Base-by-base conservation (phyloP, 2,888 invertebrate genomes). In the Blastobasis adustella region DNA sequence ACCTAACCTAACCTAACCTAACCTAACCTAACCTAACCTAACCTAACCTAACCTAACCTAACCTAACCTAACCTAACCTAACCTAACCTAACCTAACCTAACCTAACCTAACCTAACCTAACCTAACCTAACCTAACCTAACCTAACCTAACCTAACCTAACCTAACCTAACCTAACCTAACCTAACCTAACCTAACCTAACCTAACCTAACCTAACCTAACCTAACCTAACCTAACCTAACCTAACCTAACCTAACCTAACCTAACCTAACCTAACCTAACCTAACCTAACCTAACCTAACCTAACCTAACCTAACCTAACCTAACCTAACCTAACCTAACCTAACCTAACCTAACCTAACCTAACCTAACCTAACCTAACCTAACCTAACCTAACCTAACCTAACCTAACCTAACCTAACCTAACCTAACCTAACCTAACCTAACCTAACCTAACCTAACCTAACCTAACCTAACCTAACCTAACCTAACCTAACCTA, bases 161-260 rank as follows among this genome's bases (percentile, higher is more conserved):
- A 52, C 54, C 54, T 52, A 54, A 52, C 54, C 54, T 50, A 52
- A 54, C 54, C 54, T 50, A 52, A 52, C 52, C 54, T 49, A 52
- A 54, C 52, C 54, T 52, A 52, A 54, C 52, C 54, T 54, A 54
- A 51, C 52, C 52, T 52, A 54, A 49, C 54, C 50, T 52, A 54
- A 54, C 54, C 54, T 54, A 52, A 54, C 54, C 52, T 52, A 54
- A 54, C 54, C 54, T 54, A 54, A 54, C 54, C 51, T 51, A 54
- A 54, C 54, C 52, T 52, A 54, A 54, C 54, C 54, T 54, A 54
- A 54, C 54, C 52, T 46, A 46, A 48, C 48, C 48, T 48, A 48
- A 48, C 48, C 48, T 48, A n/a, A n/a, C n/a, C 48, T 48, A 48
- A 48, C 48, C 48, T 48, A 48, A 48, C 48, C 48, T 48, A 48